phyloP scores from a whole-genome alignment of 1,140 invertebrate genomes.

The Pantala flavescens region DNA sequence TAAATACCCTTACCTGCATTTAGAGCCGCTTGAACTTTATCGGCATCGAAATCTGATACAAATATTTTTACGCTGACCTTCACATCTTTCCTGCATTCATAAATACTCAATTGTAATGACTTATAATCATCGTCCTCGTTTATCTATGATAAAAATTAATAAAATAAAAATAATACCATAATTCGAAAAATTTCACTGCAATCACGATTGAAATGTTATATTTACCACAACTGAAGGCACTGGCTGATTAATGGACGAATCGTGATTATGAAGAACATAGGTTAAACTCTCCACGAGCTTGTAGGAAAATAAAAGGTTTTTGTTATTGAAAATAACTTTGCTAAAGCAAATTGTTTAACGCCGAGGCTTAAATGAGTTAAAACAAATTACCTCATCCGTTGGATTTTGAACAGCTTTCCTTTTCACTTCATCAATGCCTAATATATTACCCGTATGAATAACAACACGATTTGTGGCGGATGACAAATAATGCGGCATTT shows the following conservation, averaged over 20 bases:
- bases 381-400: conserved; percentile 58
- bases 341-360: not conserved
- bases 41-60: conserved; percentile 35
- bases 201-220: conserved; percentile 46
- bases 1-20: conserved; percentile 42
- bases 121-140: conserved; percentile 26
- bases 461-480: not conserved
- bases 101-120: conserved; percentile 24
- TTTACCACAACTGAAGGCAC: conserved; percentile 30
- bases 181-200: conserved; percentile 48
- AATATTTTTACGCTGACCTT: conserved; percentile 50
- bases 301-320: not conserved
- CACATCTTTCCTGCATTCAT: conserved; percentile 40
- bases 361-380: not conserved
- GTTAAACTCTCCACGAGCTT: not conserved
- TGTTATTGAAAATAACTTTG: not conserved
- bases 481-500: too few relatives aligned
- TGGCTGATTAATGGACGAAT: not conserved
- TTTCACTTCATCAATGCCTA: conserved; percentile 68
- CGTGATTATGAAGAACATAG: conserved; percentile 12
- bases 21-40: conserved; percentile 37
- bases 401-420: conserved; percentile 71
- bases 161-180: conserved; percentile 26
- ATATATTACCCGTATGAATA: conserved; percentile 77
- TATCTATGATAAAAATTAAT: conserved; percentile 25